phyloP scores from a whole-genome alignment of 2,888 invertebrate species.

The Endomychus coccineus region DNA sequence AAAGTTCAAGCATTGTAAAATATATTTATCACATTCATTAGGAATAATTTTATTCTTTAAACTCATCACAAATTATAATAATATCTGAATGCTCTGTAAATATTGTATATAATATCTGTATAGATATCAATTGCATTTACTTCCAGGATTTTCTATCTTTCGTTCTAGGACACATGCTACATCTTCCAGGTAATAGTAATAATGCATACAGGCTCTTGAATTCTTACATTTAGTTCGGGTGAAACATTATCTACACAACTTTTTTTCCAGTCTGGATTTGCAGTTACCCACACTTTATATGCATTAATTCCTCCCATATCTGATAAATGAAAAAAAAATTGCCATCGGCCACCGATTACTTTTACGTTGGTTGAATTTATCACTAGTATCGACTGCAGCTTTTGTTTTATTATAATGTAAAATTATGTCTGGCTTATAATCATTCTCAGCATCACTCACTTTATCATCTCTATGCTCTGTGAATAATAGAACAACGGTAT shows the following conservation, averaged over 20 bases:
- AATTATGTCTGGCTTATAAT: constrained; percentile 22
- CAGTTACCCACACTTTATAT: constrained; percentile 15
- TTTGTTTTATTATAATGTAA: constrained; percentile 23
- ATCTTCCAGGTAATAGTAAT: no score
- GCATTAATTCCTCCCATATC: constrained; percentile 19
- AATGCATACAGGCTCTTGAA: no score
- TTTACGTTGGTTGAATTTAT: constrained; percentile 18
- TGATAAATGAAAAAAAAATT: constrained; percentile 20
- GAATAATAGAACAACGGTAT: constrained; percentile 14
- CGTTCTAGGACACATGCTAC: no score
- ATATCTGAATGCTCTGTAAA: no score
- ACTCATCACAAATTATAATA: no score
- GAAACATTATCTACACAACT: constrained; percentile 14
- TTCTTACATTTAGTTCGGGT: no score
- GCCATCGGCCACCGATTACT: constrained; percentile 24
- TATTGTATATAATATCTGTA: no score
- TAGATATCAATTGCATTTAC: no score
- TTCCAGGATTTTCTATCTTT: no score
- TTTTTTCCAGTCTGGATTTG: constrained; percentile 16
- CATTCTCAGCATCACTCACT: constrained; percentile 15
- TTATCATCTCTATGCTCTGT: constrained; percentile 17
- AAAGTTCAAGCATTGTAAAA: no score
- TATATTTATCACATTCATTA: no score
- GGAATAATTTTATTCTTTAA: no score
- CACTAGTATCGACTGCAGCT: constrained; percentile 20